A percentile compares a stretch with the other conserved stretches of the same genome.
These are phyloP conservation scores for Mesoclemmys tuberculata DNA, from an alignment of 2,113 vertebrate species.

Conservation along the genomic window DNA sequence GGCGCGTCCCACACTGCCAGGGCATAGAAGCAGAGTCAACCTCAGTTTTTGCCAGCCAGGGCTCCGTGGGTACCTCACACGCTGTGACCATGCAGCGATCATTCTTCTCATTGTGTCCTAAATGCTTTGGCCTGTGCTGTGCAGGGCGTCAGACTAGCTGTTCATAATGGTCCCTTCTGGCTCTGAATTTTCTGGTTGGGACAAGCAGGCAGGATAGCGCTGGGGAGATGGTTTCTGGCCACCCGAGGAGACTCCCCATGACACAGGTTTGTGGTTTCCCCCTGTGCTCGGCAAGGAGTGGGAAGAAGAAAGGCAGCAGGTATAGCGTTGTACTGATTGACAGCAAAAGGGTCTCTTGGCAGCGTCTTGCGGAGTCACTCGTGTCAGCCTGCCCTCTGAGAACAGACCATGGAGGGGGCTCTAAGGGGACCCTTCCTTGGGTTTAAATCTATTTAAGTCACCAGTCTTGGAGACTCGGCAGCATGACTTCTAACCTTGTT, in stretches of 20 bases:
- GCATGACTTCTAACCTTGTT: neutral
- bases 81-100: fast-evolving
- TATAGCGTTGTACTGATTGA: neutral
- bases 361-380: neutral
- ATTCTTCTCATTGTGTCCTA: neutral
- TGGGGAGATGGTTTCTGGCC: neutral
- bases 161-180: neutral
- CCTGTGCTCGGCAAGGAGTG: neutral
- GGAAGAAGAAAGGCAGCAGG: neutral
- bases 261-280: neutral
- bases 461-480: too few species aligned
- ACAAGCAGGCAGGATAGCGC: neutral
- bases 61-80: fast-evolving
- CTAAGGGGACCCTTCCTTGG: neutral
- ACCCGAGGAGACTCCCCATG: neutral
- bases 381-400: neutral
- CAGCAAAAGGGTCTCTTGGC: neutral
- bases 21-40: fast-evolving
- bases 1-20: fast-evolving
- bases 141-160: neutral
- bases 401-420: neutral
- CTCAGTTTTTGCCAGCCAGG: neutral
- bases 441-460: too few species aligned
- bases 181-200: neutral
- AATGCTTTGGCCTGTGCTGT: fast-evolving